phyloP scores from a whole-genome alignment of 2,797 vertebrate genomes.

The Falco novaeseelandiae region DNA sequence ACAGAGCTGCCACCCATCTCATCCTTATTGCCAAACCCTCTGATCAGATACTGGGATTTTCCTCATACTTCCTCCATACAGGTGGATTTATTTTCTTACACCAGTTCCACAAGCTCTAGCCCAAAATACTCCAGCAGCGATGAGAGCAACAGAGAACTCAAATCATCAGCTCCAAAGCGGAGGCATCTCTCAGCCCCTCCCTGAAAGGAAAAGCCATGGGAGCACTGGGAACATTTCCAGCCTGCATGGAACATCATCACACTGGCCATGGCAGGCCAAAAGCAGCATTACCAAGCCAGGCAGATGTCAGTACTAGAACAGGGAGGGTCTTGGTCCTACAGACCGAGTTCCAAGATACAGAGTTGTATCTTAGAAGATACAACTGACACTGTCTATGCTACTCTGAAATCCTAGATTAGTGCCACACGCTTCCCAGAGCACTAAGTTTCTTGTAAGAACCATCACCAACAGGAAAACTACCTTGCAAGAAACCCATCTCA shows the following conservation, averaged over 20 bases:
- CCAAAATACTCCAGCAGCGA: not conserved
- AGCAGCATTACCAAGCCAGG: not conserved
- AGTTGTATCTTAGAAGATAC: not conserved
- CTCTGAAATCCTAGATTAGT: not conserved
- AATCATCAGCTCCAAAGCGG: not conserved
- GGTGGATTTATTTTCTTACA: slow-evolving; percentile 16
- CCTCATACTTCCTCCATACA: not conserved
- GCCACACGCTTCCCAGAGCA: not conserved
- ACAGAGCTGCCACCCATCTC: not conserved
- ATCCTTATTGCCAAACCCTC: not conserved
- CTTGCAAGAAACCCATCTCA: not conserved
- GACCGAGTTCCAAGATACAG: too few relatives aligned
- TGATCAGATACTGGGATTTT: not conserved
- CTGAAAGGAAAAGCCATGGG: not conserved
- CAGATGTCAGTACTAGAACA: not conserved
- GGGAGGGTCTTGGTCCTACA: not conserved
- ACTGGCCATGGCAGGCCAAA: not conserved
- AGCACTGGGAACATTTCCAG: not conserved
- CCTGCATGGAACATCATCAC: not conserved
- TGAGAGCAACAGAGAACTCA: not conserved
- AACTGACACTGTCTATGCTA: not conserved
- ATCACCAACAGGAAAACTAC: not conserved
- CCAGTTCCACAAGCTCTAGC: not conserved
- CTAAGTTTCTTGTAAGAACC: not conserved
- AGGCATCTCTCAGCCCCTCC: not conserved